phyloP scores from a whole-genome alignment of 2,888 invertebrate genomes.

The Hyposoter didymator region DNA sequence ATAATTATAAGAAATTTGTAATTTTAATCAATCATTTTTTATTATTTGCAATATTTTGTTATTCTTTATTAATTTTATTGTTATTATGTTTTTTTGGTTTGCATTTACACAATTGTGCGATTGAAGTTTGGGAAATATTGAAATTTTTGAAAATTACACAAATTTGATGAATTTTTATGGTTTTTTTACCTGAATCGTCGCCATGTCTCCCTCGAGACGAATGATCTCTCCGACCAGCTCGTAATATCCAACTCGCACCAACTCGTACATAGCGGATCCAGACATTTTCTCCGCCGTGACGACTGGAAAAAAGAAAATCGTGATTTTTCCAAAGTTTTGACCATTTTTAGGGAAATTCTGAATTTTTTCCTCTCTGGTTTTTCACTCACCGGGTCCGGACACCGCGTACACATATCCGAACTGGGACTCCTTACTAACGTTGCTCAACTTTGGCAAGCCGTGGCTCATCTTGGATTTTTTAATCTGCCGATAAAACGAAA shows the following conservation, averaged over 20 bases:
- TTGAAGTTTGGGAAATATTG: too few relatives aligned
- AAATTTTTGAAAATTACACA: too few relatives aligned
- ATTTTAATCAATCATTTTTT: too few relatives aligned
- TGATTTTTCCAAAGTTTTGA: constrained; percentile 4
- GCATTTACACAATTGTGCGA: too few relatives aligned
- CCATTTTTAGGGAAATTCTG: background rate
- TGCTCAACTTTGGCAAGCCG: constrained; percentile 89
- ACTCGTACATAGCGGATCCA: constrained; percentile 99
- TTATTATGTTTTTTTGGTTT: too few relatives aligned
- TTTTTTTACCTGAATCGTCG: constrained; percentile 96
- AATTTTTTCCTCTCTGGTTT: background rate
- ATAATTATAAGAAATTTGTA: too few relatives aligned
- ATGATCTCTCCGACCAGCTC: constrained; percentile 99
- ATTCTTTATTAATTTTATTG: too few relatives aligned
- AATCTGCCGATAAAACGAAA: constrained; percentile 52
- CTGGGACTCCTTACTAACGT: constrained; percentile 94
- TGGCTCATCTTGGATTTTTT: constrained; percentile 86
- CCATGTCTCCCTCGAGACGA: constrained; percentile 99
- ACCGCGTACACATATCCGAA: constrained; percentile 99
- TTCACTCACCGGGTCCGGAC: constrained; percentile 96
- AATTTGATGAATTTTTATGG: too few relatives aligned
- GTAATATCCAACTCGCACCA: constrained; percentile 99
- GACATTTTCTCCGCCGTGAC: constrained; percentile 99
- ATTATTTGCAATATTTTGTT: too few relatives aligned
- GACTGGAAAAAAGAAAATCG: constrained; percentile 87